A percentile compares a stretch with the other conserved stretches of the same genome.
These are phyloP conservation scores for Mantis religiosa DNA, from an alignment of 2,888 invertebrate species.

Conservation along the genomic window DNA sequence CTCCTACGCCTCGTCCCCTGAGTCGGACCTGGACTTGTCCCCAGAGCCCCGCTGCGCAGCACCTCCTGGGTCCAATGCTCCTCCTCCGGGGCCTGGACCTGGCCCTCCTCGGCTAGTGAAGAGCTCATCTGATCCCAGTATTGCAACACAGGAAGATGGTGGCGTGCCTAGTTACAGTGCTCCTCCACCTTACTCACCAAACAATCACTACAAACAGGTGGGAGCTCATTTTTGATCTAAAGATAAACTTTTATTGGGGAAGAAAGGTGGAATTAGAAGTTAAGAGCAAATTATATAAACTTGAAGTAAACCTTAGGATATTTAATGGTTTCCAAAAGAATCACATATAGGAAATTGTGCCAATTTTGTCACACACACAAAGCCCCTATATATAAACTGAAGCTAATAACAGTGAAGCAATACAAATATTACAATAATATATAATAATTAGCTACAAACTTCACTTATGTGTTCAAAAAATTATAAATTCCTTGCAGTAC, in stretches of 20 bases:
- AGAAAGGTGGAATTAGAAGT: too few relatives aligned
- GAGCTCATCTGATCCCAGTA: constrained; percentile 90
- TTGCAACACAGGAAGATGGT: constrained; percentile 83
- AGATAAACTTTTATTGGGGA: too few relatives aligned
- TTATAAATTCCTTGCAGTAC: too few relatives aligned
- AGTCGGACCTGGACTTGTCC: constrained; percentile 89
- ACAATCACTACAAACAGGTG: constrained; percentile 38
- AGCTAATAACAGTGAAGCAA: too few relatives aligned
- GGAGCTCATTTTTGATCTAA: constrained; percentile 13
- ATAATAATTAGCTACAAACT: too few relatives aligned
- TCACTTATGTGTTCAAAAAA: too few relatives aligned
- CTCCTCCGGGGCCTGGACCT: constrained; percentile 32
- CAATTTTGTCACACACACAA: neutral
- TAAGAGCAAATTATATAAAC: too few relatives aligned
- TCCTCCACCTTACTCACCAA: constrained; percentile 79
- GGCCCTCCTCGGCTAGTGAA: constrained; percentile 59
- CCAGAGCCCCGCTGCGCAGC: constrained; percentile 53
- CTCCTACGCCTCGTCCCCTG: constrained; percentile 93
- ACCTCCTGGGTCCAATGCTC: constrained; percentile 26
- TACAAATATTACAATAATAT: too few relatives aligned
- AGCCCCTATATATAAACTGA: too few relatives aligned
- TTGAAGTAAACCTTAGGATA: too few relatives aligned
- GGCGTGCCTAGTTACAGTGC: constrained; percentile 51
- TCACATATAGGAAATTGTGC: constrained; percentile 10
- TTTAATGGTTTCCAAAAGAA: too few relatives aligned